Conservation (phyloP, 2,888 invertebrate species). For the Brachypalpus laphriformis region DNA sequence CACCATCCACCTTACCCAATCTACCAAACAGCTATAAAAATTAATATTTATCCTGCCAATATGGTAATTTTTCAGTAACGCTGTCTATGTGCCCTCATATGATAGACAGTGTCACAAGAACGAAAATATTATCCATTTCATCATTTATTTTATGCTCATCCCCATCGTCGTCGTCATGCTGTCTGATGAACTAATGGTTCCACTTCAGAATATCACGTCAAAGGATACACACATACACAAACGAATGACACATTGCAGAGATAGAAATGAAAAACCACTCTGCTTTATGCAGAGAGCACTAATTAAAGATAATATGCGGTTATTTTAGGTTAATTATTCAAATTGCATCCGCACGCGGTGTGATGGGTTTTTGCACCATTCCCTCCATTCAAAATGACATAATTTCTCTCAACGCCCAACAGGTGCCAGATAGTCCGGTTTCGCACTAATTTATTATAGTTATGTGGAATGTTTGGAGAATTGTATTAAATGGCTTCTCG, state of each 20-base stretch:
- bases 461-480: slow-evolving; percentile 8
- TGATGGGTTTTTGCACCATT: neutral
- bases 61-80: neutral
- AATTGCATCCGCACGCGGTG: slow-evolving; percentile 22
- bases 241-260: slow-evolving; percentile 14
- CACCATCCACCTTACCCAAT: no score
- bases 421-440: slow-evolving; percentile 27
- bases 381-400: neutral
- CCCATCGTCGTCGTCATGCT: slow-evolving; percentile 3
- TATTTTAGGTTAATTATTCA: slow-evolving; percentile 49
- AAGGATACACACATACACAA: neutral
- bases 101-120: neutral
- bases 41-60: neutral
- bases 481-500: slow-evolving; percentile 10
- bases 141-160: neutral
- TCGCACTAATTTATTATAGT: neutral
- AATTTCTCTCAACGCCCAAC: slow-evolving; percentile 20
- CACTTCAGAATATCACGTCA: neutral
- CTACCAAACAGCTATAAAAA: neutral
- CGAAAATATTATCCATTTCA: neutral
- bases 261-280: neutral
- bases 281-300: slow-evolving; percentile 19
- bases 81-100: neutral
- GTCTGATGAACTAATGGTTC: slow-evolving; percentile 14
- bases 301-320: slow-evolving; percentile 43